Evolutionary conservation across 2,113 vertebrate species (phyloP).

Genomic region (Toxotes jaculatrix): DNA sequence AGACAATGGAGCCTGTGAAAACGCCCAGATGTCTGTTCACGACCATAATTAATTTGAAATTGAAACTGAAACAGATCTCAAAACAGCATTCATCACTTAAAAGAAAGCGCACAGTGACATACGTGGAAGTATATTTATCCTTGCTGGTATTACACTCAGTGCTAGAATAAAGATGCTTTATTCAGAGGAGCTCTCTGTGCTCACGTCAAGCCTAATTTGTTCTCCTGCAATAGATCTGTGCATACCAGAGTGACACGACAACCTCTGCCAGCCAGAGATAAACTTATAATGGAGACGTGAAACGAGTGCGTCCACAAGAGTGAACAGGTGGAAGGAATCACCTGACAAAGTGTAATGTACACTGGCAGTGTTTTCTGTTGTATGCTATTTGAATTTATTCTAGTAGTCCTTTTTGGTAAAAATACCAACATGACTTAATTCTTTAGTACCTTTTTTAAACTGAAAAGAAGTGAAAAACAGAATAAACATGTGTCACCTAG

Average conservation of each 20-base stretch:
- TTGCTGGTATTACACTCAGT: conserved; percentile 4
- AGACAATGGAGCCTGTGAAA: conserved; percentile 17
- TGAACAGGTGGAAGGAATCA: conserved; percentile 39
- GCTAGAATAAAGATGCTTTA: conserved; percentile 43
- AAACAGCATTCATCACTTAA: conserved; percentile 33
- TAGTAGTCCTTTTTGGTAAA: too few species aligned
- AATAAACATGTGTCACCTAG: background rate
- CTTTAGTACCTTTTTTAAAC: background rate
- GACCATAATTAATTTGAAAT: conserved; percentile 29
- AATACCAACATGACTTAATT: background rate
- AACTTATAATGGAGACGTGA: conserved; percentile 56
- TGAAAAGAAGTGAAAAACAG: background rate
- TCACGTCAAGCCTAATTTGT: conserved; percentile 72
- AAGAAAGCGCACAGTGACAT: conserved; percentile 22
- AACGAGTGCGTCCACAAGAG: conserved; percentile 24
- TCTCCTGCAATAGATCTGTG: conserved; percentile 62
- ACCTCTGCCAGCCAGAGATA: conserved; percentile 71
- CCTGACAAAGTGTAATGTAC: conserved; percentile 18
- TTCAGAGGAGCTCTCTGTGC: conserved; percentile 52
- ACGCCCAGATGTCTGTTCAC: background rate
- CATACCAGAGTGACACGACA: conserved; percentile 58
- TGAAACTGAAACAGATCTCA: conserved; percentile 29
- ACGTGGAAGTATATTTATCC: conserved; percentile 42
- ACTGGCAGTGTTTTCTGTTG: background rate
- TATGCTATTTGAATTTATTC: background rate